Percentiles rank a stretch among this genome's conserved stretches.
Evolutionary conservation across 1,140 invertebrate species (phyloP).

Genomic region (Zaprionus gabonicus): DNA sequence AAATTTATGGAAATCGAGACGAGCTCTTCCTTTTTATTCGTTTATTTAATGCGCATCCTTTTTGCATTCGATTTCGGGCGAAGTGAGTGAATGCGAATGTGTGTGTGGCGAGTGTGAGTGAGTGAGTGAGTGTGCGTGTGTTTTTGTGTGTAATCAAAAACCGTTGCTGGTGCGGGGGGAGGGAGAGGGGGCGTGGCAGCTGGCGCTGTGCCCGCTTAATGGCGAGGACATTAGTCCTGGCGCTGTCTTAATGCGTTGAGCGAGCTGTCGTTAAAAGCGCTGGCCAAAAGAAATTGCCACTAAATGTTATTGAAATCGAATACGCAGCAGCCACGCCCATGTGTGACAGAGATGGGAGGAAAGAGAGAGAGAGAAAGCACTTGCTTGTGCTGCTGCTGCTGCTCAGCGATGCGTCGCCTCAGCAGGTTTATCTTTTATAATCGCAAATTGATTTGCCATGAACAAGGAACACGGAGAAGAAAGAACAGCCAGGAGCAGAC

Average conservation of each 20-base stretch:
- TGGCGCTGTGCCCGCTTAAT: constrained; percentile 45
- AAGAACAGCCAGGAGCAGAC: neutral
- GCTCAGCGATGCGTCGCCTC: constrained; percentile 22
- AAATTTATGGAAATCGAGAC: constrained; percentile 29
- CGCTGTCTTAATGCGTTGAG: constrained; percentile 54
- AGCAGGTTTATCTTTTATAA: constrained; percentile 62
- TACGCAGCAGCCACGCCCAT: constrained; percentile 33
- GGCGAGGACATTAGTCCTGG: constrained; percentile 61
- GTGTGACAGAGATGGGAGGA: neutral
- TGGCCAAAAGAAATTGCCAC: constrained; percentile 69
- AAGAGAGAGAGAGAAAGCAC: neutral
- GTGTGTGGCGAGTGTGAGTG: neutral
- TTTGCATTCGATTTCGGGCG: constrained; percentile 31
- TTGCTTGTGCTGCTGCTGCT: constrained; percentile 30
- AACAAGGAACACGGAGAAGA: too few species aligned
- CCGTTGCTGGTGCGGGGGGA: constrained; percentile 14
- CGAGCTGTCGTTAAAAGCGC: constrained; percentile 65
- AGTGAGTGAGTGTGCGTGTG: constrained; percentile 2
- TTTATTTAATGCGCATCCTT: constrained; percentile 45
- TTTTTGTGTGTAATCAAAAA: constrained; percentile 64
- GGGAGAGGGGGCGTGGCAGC: constrained; percentile 5
- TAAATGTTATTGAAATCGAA: constrained; percentile 80
- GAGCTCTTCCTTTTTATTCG: constrained; percentile 15
- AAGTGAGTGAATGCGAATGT: neutral
- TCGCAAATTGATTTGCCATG: constrained; percentile 64